These are phyloP conservation scores for Ophion ventricosus DNA, from an alignment of 2,888 invertebrate genomes.

Conservation along the genomic window DNA sequence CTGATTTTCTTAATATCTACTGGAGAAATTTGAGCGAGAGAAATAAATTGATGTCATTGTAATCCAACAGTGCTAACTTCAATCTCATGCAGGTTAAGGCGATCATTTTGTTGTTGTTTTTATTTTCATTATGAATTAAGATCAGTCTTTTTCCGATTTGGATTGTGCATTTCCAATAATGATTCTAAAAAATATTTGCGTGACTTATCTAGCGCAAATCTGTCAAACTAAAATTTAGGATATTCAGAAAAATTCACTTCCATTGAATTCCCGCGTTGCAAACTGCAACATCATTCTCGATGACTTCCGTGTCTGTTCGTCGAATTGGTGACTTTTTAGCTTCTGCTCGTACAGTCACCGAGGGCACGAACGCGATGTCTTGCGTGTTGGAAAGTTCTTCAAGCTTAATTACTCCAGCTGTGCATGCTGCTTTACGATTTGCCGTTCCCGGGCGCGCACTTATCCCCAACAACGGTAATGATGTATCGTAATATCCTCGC, in stretches of 20 bases:
- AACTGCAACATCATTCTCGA: background rate
- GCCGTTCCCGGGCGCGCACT: background rate
- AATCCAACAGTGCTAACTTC: too few species aligned
- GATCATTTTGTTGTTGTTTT: too few species aligned
- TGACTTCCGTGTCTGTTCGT: background rate
- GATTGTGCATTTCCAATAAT: too few species aligned
- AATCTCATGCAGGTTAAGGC: too few species aligned
- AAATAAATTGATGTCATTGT: too few species aligned
- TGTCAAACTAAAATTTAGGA: background rate
- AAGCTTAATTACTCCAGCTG: conserved; percentile 48
- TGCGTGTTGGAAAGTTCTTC: conserved; percentile 44
- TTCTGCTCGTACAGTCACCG: background rate
- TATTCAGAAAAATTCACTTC: background rate
- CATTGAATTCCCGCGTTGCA: background rate
- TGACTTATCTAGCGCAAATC: too few species aligned
- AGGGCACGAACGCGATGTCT: background rate
- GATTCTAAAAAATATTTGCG: too few species aligned
- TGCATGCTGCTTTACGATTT: conserved; percentile 11
- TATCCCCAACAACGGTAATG: conserved; percentile 23
- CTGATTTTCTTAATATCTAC: too few species aligned
- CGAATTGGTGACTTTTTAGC: background rate
- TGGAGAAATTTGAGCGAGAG: too few species aligned
- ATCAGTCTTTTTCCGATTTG: too few species aligned
- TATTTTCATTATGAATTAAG: too few species aligned
- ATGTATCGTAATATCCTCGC: conserved; percentile 16